Conservation (phyloP, 2,888 invertebrate species). For the Rosalia funebris region DNA sequence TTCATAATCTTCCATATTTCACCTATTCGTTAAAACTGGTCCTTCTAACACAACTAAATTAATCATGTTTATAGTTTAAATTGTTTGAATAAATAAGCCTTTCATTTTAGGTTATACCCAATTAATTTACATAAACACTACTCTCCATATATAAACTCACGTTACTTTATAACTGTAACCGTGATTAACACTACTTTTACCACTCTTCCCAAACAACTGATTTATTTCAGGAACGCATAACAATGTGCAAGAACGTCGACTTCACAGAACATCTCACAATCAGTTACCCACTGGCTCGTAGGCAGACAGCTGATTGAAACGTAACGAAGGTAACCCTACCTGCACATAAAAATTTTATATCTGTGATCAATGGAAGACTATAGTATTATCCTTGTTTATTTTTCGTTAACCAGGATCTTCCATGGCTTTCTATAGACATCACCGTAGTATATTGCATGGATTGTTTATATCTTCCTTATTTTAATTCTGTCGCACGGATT, state of each 20-base stretch:
- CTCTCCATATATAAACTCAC: slow-evolving; percentile 2
- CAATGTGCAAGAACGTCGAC: background rate
- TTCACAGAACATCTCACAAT: background rate
- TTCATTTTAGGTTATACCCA: slow-evolving; percentile 21
- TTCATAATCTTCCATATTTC: slow-evolving; percentile 64
- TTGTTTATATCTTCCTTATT: too few species aligned
- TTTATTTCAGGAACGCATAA: background rate
- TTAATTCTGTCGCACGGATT: too few species aligned
- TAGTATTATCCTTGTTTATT: too few species aligned
- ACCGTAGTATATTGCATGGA: too few species aligned
- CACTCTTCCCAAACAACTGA: background rate
- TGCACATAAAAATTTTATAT: too few species aligned
- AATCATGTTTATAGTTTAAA: slow-evolving; percentile 37
- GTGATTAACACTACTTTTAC: background rate
- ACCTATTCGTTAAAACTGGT: slow-evolving; percentile 54
- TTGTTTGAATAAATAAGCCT: slow-evolving; percentile 3
- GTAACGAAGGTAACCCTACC: too few species aligned
- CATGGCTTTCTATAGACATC: too few species aligned
- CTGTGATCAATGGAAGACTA: too few species aligned
- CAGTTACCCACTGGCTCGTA: too few species aligned
- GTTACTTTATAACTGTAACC: slow-evolving; percentile 20
- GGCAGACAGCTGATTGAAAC: too few species aligned
- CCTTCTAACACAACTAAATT: slow-evolving; percentile 41
- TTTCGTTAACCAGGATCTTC: too few species aligned
- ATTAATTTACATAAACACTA: slow-evolving; percentile 11